Conservation (phyloP, 2,113 vertebrate species). For the Melanocharis versteri region DNA sequence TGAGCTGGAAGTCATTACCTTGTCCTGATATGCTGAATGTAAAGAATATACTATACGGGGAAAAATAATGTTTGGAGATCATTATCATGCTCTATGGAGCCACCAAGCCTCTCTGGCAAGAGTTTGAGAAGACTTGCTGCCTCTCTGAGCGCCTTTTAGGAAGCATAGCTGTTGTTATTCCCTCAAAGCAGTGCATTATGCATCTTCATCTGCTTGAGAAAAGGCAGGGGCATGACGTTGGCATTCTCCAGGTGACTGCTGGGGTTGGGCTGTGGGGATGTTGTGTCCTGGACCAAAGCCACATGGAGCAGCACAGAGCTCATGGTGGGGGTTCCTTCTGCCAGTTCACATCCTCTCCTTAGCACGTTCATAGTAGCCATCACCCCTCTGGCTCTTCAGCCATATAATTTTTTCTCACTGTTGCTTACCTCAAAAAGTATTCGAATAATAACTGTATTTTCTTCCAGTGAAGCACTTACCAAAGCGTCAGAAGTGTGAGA, state of each 20-base stretch:
- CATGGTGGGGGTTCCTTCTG: neutral
- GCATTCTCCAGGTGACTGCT: neutral
- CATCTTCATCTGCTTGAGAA: neutral
- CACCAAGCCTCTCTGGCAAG: neutral
- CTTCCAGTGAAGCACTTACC: neutral
- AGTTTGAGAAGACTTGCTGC: neutral
- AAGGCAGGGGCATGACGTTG: neutral
- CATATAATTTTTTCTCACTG: neutral
- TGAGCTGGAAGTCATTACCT: neutral
- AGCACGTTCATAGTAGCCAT: neutral
- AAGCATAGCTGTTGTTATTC: neutral
- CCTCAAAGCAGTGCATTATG: neutral
- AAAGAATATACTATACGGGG: neutral
- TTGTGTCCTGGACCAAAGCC: neutral
- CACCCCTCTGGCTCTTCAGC: neutral
- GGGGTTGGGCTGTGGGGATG: neutral
- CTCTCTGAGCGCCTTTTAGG: neutral
- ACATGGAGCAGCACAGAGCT: fast-evolving
- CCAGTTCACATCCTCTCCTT: neutral
- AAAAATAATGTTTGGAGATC: neutral
- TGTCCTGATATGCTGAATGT: neutral
- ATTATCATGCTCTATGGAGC: neutral
- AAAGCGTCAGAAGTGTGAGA: neutral
- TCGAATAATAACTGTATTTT: neutral
- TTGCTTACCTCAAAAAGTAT: neutral